phyloP scores from a whole-genome alignment of 2,113 vertebrate species.

The Podarcis muralis region DNA sequence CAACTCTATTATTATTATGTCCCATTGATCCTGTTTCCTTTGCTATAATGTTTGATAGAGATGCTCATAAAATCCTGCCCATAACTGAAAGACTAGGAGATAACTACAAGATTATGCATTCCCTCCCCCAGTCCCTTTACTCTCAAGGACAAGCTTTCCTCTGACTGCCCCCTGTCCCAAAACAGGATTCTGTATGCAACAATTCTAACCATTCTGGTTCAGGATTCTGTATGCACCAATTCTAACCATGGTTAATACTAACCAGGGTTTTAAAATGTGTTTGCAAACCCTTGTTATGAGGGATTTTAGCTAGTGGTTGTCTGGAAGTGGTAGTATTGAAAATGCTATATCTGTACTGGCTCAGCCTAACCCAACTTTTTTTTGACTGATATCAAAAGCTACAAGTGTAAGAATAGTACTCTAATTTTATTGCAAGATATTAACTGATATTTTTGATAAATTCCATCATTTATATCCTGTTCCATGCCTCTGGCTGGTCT shows the following conservation, averaged over 20 bases:
- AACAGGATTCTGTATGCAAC: background rate
- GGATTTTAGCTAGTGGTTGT: background rate
- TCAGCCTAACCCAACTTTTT: too few relatives aligned
- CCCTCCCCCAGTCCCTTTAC: background rate
- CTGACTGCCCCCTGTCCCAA: background rate
- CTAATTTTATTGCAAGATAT: background rate
- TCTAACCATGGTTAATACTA: background rate
- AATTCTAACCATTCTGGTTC: background rate
- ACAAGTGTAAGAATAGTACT: background rate
- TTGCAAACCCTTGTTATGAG: background rate
- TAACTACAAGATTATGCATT: background rate
- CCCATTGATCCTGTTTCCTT: background rate
- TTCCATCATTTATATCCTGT: background rate
- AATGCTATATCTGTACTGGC: background rate
- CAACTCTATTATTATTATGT: background rate
- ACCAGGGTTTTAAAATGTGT: background rate
- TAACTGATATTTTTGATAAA: background rate
- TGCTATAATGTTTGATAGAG: background rate
- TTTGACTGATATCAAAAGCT: background rate
- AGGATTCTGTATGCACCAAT: background rate
- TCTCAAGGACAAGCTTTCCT: background rate
- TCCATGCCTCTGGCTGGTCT: background rate
- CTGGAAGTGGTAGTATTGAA: too few relatives aligned
- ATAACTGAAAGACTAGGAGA: background rate
- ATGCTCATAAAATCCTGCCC: background rate